A percentile compares a stretch with the other conserved stretches of the same genome.
Evolutionary conservation across 2,888 invertebrate species (phyloP).

Genomic region (Xylocampa areola): DNA sequence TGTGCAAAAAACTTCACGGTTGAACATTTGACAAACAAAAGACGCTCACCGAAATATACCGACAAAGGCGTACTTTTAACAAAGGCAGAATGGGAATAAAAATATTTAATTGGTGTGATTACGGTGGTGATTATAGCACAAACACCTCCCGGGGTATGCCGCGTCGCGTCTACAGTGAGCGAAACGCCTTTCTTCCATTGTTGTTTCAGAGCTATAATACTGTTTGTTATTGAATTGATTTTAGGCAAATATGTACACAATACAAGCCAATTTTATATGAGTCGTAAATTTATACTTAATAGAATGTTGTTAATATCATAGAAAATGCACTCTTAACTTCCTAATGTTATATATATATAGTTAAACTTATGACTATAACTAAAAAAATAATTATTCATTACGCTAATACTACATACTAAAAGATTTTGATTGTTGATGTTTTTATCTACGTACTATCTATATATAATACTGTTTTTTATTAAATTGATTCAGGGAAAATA

Average conservation of each 20-base stretch:
- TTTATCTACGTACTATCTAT: too few relatives aligned
- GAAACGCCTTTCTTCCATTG: slow-evolving; percentile 57
- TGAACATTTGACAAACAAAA: slow-evolving; percentile 73
- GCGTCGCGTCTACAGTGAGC: slow-evolving; percentile 58
- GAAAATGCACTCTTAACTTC: neutral
- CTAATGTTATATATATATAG: neutral
- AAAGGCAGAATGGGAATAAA: slow-evolving; percentile 84
- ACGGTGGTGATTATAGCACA: slow-evolving; percentile 80
- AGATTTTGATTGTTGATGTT: too few relatives aligned
- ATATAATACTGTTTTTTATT: too few relatives aligned
- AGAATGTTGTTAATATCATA: neutral
- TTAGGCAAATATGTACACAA: slow-evolving; percentile 45
- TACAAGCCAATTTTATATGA: slow-evolving; percentile 21
- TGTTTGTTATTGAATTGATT: slow-evolving; percentile 58
- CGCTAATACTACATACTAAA: too few relatives aligned
- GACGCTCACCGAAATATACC: slow-evolving; percentile 73
- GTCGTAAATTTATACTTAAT: neutral
- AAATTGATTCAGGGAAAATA: too few relatives aligned
- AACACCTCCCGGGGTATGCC: slow-evolving; percentile 81
- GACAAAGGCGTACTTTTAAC: slow-evolving; percentile 75
- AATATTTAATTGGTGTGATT: slow-evolving; percentile 88
- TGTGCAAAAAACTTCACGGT: slow-evolving; percentile 46
- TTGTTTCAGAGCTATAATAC: slow-evolving; percentile 47
- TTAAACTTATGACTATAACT: neutral
- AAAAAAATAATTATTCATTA: neutral